A percentile compares a stretch with the other conserved stretches of the same genome.
These are phyloP conservation scores for Drosophila prostipennis DNA, from an alignment of 2,888 invertebrate species.

Conservation along the genomic window DNA sequence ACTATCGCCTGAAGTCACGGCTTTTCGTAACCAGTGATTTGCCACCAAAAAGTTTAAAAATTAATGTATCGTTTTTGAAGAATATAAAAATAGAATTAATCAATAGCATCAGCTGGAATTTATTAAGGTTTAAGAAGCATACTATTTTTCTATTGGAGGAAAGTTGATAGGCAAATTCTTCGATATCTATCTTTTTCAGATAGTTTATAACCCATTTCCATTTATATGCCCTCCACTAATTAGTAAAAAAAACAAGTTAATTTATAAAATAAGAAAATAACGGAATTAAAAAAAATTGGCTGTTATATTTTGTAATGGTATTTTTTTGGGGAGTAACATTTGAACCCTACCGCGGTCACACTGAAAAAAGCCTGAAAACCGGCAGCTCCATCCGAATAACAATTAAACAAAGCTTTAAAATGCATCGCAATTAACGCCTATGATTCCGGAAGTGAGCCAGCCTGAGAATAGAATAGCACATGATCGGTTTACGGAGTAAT, in stretches of 20 bases:
- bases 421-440: slow-evolving; percentile 32
- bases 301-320: background rate
- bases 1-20: slow-evolving; percentile 5
- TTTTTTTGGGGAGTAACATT: background rate
- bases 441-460: slow-evolving; percentile 23
- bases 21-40: slow-evolving; percentile 5
- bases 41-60: background rate
- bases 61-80: no score
- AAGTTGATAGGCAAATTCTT: no score
- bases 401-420: slow-evolving; percentile 36
- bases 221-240: no score
- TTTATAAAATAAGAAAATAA: no score
- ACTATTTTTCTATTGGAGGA: no score
- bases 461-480: slow-evolving; percentile 13
- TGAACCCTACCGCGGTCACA: background rate
- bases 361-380: slow-evolving; percentile 34
- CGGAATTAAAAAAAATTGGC: background rate
- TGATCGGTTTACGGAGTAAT: slow-evolving; percentile 34
- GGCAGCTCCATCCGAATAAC: slow-evolving; percentile 36
- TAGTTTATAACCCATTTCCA: no score
- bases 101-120: no score
- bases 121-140: no score
- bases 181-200: no score
- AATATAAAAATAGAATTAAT: no score
- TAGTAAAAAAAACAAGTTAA: no score